Percentiles rank a stretch among this genome's conserved stretches.
Evolutionary conservation across 2,888 invertebrate genomes (phyloP).

Genomic region (Cheilosia vernalis): DNA sequence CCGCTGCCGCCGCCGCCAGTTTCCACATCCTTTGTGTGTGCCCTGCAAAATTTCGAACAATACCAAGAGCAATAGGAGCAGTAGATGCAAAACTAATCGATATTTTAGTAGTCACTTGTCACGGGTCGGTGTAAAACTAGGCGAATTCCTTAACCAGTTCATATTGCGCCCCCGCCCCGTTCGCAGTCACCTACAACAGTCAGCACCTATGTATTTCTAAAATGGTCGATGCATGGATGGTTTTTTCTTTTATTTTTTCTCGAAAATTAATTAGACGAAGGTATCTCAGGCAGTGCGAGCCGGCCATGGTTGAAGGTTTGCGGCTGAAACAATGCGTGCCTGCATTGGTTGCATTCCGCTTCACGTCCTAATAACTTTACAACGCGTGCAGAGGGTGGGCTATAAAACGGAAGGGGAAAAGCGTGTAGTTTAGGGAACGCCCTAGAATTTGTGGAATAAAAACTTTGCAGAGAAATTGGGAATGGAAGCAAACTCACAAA

Average conservation of each 20-base stretch:
- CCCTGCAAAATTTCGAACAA: constrained; percentile 65
- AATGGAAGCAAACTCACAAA: constrained; percentile 49
- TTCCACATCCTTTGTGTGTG: constrained; percentile 57
- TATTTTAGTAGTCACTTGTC: constrained; percentile 71
- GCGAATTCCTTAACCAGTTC: constrained; percentile 31
- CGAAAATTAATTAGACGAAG: constrained; percentile 51
- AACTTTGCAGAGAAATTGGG: constrained; percentile 47
- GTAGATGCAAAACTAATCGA: constrained; percentile 72
- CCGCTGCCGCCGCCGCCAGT: constrained; percentile 46
- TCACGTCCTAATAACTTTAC: constrained; percentile 58
- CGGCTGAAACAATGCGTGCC: constrained; percentile 31
- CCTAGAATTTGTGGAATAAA: constrained; percentile 62
- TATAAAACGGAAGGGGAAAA: constrained; percentile 11
- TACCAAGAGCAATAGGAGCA: constrained; percentile 54
- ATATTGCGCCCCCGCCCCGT: background rate
- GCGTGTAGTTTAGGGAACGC: constrained; percentile 66
- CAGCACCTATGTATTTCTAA: constrained; percentile 42
- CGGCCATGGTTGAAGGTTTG: constrained; percentile 2
- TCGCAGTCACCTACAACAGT: background rate
- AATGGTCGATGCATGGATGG: constrained; percentile 54
- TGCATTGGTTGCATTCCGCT: constrained; percentile 43
- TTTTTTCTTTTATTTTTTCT: constrained; percentile 19
- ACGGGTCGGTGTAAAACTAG: constrained; percentile 69
- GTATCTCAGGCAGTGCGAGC: background rate
- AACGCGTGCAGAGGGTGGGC: constrained; percentile 42